Evolutionary conservation across 92 coral and sea anemone species (phyloP), one percentile per base, ranked within the genome.

Genomic region (Zoanthus solanderi): DNA sequence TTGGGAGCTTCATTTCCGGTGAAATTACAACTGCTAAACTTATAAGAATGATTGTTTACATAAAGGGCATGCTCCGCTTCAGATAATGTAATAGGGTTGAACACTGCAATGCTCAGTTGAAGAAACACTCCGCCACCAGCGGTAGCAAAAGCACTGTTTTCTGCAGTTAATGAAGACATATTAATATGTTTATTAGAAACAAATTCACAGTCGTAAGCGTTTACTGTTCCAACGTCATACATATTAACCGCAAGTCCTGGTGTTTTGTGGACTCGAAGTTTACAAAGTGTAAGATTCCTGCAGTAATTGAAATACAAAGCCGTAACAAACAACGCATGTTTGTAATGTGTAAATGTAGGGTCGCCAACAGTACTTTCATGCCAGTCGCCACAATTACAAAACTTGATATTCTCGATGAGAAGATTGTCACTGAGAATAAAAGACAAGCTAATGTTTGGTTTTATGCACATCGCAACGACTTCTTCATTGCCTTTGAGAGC

Each of bases 271-370:
- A 94, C 86, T 12, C 78, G 87, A 16, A 94, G 90, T n/a, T 83
- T 57, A 3, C 23, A 44, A 29, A 92, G 23, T 16, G 75, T 78
- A 71, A 96, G 84, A 75, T 92, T 87, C 31, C 87, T 84, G 74
- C 99, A 96, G 77, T 96, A 95, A 72, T 91, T 92, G 75, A 96
- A 91, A 80, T 87, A 93, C 68, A 96, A 54, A 10, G 95, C 96
- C 5, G 93, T 28, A 53, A 90, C 82, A 86, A 95, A 96, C 58
- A 75, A 71, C 29, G 90, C 94, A 60, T 90, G 81, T 29, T 32
- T 76, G 53, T 83, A 67, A 34, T 34, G 42, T 3, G 42, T 1
- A 34, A 34, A 34, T 34, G 42, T 34, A 46, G 79, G 68, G 2
- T 89, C 88, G 29, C 60, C 58, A 74, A 88, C 84, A 1, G 89